Base-by-base conservation (phyloP, 2,113 vertebrate genomes). In the Andinoacara biseriatus region DNA sequence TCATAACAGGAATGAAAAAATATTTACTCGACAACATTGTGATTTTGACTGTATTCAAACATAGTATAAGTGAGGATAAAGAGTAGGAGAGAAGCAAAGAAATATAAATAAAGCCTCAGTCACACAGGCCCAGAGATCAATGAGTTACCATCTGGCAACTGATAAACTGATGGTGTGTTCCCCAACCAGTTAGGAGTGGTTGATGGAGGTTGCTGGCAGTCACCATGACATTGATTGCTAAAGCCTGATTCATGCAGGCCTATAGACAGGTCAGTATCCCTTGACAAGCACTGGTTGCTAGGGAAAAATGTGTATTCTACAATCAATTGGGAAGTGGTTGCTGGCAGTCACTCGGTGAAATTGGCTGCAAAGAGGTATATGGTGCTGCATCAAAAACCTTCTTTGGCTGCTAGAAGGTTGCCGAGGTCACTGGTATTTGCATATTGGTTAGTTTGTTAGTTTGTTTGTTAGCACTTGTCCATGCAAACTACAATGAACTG, bases 21-120 rank as follows among this genome's bases (percentile, higher is more conserved):
- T 29, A 29, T 69, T 49, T 18, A 49, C 63, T 24, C 0, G 40
- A 13, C 1, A 69, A 49, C 15, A 69, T 1, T 69, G 24, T 69
- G 24, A 69, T 49, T 69, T 69, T 49, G 43, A 24, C 10, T 69
- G 10, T 69, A 69, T 49, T 49, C 46, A 69, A 11, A 69, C 29
- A 69, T 9, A 29, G 63, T 29, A 26, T 11, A 69, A 29, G 15
- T 49, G 43, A 20, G 24, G 24, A 49, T 26, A 3, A 5, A 69
- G 43, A 69, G 43, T 20, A 69, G 26, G 10, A 49, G 9, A 7
- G 65, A 69, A 69, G 15, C 65, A 69, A 3, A 10, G 0, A 29
- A 24, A 49, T 29, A 31, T 49, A 49, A 52, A 69, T 49, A 49
- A 69, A 1, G 18, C 40, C 40, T 15, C 0, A 49, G 10, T 20